Base-by-base conservation (phyloP, 2,888 invertebrate species). In the Drosophila merina region DNA sequence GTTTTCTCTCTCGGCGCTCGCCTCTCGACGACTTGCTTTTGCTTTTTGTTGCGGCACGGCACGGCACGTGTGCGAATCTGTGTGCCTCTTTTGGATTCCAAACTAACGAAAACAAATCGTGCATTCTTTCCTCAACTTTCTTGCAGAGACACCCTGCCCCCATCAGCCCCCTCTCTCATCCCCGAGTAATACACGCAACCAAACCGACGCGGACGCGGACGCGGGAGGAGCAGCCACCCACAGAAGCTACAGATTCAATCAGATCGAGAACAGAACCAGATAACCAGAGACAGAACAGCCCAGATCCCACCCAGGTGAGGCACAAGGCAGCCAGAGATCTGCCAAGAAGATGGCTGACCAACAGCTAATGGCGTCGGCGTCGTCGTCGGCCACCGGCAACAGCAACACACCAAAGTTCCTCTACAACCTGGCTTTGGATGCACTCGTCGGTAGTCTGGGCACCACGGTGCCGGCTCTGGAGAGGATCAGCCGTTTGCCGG, bases 381-480 rank as follows among this genome's bases (percentile, higher is more conserved):
- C 20, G 20, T 71, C 77, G 66, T 72, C 75, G 56, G 58, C 81
- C 63, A 57, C 71, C 59, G 71, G 67, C 30, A 74, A 69, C 59
- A 67, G 66, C 68, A 88, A 81, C 75, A 85, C 76, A 60, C 88
- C 90, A 45, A 62, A 76, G 44, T 67, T 88, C 45, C 78, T 92
- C 31, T 92, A 91, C 60, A 84, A 89, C 49, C 78, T 84, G 64
- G 88, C 91, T 60, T 71, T 92, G 62, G 54, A 64, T 25, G 80
- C 87, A 56, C 89, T 90, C 74, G 91, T 91, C 51, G 71, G 79
- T 26, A 87, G 89, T 70, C 81, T 91, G 66, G 89, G 91, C 74
- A 91, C 89, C 62, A 90, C 88, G 79, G 90, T 90, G 49, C 56
- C 83, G 44, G 86, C 84, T 31, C 67, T 92, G 77, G 83, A 90